A percentile compares a stretch with the other conserved stretches of the same genome.
phyloP scores from a whole-genome alignment of 2,888 invertebrate genomes.

The Choristoneura rosaceana region DNA sequence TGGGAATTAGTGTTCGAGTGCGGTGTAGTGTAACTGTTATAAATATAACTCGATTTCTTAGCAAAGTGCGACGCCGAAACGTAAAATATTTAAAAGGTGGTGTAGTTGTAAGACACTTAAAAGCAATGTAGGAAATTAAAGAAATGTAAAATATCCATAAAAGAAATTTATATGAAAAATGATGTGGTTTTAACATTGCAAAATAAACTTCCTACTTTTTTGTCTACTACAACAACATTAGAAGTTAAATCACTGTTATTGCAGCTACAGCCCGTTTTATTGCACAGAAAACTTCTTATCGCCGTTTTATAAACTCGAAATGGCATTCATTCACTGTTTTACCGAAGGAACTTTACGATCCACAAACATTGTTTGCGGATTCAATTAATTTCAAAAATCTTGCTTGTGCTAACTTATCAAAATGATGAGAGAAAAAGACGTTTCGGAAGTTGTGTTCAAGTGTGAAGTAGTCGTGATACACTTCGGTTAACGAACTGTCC shows the following conservation, averaged over 20 bases:
- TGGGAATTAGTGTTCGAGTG: slow-evolving; percentile 9
- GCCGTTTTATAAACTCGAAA: slow-evolving; percentile 48
- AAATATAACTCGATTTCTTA: background rate
- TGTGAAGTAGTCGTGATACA: slow-evolving; percentile 37
- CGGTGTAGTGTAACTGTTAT: slow-evolving; percentile 4
- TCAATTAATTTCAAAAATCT: background rate
- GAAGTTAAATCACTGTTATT: slow-evolving; percentile 20
- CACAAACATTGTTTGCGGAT: background rate
- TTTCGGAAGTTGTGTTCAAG: background rate
- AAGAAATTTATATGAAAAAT: background rate
- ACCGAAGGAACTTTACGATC: slow-evolving; percentile 1
- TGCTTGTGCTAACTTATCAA: background rate
- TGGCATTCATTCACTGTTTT: slow-evolving; percentile 26
- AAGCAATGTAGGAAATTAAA: background rate
- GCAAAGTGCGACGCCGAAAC: background rate
- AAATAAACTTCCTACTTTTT: slow-evolving; percentile 2
- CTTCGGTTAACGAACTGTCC: slow-evolving; percentile 47
- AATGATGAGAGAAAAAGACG: background rate
- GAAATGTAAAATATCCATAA: background rate
- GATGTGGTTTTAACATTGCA: background rate
- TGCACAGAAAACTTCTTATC: slow-evolving; percentile 44
- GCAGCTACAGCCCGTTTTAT: slow-evolving; percentile 19
- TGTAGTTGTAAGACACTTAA: background rate
- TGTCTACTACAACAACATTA: slow-evolving; percentile 8
- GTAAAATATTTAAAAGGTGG: background rate